phyloP scores from a whole-genome alignment of 2,797 vertebrate genomes.

The Eospalax fontanierii region DNA sequence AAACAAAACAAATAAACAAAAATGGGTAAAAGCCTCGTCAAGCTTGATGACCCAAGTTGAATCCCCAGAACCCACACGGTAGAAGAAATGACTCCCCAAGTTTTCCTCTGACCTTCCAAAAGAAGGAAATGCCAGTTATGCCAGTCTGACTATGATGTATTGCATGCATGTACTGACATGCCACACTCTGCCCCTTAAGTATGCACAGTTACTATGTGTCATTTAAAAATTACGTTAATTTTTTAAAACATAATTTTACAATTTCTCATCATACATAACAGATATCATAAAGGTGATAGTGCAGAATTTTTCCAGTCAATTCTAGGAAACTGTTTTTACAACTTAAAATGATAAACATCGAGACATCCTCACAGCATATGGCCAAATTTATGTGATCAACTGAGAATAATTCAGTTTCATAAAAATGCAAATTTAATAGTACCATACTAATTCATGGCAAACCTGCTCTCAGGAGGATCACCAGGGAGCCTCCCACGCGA shows the following conservation, averaged over 20 bases:
- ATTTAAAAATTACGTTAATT: not conserved
- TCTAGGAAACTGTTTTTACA: slow-evolving; percentile 46
- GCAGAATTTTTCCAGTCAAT: not conserved
- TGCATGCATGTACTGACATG: not conserved
- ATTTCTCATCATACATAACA: not conserved
- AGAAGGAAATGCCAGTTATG: not conserved
- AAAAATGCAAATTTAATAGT: slow-evolving; percentile 62
- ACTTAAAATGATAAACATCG: slow-evolving; percentile 65
- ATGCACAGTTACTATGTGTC: not conserved
- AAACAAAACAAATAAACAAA: not conserved
- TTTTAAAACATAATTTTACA: slow-evolving; percentile 30
- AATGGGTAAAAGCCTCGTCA: not conserved
- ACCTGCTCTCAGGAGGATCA: slow-evolving; percentile 52
- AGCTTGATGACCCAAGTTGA: not conserved
- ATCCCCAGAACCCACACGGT: not conserved
- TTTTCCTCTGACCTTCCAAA: not conserved
- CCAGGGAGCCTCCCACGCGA: slow-evolving; percentile 58
- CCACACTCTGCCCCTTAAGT: not conserved
- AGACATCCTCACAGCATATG: slow-evolving; percentile 73
- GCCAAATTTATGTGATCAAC: slow-evolving; percentile 51
- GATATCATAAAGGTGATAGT: not conserved
- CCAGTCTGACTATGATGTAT: not conserved
- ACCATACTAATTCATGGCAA: slow-evolving; percentile 70
- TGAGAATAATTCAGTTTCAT: slow-evolving; percentile 40
- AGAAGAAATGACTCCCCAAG: not conserved